phyloP scores from a whole-genome alignment of 1,140 invertebrate genomes.

The Drosophila albomicans region DNA sequence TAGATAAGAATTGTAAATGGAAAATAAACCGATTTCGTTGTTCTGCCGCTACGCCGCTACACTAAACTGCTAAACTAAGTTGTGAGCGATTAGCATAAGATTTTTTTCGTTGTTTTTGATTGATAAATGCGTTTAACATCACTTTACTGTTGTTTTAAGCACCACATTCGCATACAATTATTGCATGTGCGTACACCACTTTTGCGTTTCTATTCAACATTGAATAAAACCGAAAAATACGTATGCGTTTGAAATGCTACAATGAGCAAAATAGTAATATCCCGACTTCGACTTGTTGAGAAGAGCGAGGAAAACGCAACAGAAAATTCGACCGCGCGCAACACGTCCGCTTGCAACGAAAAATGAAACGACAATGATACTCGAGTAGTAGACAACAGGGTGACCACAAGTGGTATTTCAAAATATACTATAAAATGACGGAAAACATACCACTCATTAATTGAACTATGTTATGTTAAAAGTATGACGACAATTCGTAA shows the following conservation, averaged over 20 bases:
- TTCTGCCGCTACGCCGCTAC: conserved; percentile 44
- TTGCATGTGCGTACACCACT: conserved; percentile 32
- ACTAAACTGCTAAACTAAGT: conserved; percentile 1
- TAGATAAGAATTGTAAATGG: conserved; percentile 59
- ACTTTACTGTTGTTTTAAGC: conserved; percentile 34
- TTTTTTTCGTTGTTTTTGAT: conserved; percentile 27
- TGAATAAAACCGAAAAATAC: conserved; percentile 21
- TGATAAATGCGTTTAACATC: conserved; percentile 49
- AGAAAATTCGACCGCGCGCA: conserved; percentile 22
- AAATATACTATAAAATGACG: not conserved
- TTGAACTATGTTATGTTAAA: too few relatives aligned
- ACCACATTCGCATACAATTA: conserved; percentile 25
- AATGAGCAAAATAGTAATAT: conserved; percentile 18
- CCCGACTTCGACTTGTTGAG: conserved; percentile 36
- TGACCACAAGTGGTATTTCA: not conserved
- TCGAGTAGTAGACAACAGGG: not conserved
- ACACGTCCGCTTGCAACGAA: conserved; percentile 38
- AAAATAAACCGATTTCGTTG: conserved; percentile 45
- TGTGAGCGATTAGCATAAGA: conserved; percentile 46
- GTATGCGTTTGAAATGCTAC: conserved; percentile 17
- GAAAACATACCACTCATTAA: too few relatives aligned
- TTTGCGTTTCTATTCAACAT: conserved; percentile 42
- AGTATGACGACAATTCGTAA: too few relatives aligned
- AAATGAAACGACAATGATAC: conserved; percentile 37
- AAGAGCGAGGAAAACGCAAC: conserved; percentile 30